A percentile compares a stretch with the other conserved stretches of the same genome.
Conservation (phyloP, 37 sponge, comb jelly and placozoan genomes). For the Crambe crambe region DNA sequence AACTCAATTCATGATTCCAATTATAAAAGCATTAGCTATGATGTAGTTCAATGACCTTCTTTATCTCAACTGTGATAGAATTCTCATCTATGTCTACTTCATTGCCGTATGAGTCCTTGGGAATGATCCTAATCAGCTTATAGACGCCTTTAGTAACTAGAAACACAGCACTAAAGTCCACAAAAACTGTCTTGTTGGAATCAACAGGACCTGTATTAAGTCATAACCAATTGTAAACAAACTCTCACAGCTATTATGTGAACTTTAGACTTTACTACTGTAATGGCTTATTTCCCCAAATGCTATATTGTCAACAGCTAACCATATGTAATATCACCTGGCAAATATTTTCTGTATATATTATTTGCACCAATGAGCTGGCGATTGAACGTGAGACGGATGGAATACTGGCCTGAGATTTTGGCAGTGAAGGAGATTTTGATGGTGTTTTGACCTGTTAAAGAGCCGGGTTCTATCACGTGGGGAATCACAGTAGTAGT, state of each 20-base stretch:
- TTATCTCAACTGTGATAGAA: slow-evolving; percentile 42
- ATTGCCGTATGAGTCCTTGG: slow-evolving; percentile 78
- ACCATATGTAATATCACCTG: no score
- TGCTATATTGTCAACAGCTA: no score
- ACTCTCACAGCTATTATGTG: no score
- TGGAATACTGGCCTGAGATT: slow-evolving; percentile 39
- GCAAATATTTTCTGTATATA: slow-evolving; percentile 30
- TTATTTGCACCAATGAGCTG: slow-evolving; percentile 8
- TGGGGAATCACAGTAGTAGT: slow-evolving; percentile 35
- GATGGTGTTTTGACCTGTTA: slow-evolving; percentile 26
- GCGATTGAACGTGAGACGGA: slow-evolving; percentile 47
- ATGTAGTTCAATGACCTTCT: slow-evolving; percentile 64
- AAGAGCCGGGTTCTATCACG: slow-evolving; percentile 65
- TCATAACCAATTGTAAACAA: no score
- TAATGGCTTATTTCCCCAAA: no score
- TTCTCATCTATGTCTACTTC: slow-evolving; percentile 13
- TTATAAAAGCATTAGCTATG: no score
- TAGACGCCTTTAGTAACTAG: slow-evolving; percentile 54
- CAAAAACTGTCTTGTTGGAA: slow-evolving; percentile 60
- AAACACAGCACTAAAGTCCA: slow-evolving; percentile 42
- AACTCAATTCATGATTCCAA: no score
- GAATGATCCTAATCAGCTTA: slow-evolving; percentile 38
- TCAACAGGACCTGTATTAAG: slow-evolving; percentile 68
- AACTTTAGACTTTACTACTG: no score
- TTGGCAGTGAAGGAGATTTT: slow-evolving; percentile 64